Conservation (phyloP, 2,113 vertebrate genomes). For the Sorex araneus region DNA sequence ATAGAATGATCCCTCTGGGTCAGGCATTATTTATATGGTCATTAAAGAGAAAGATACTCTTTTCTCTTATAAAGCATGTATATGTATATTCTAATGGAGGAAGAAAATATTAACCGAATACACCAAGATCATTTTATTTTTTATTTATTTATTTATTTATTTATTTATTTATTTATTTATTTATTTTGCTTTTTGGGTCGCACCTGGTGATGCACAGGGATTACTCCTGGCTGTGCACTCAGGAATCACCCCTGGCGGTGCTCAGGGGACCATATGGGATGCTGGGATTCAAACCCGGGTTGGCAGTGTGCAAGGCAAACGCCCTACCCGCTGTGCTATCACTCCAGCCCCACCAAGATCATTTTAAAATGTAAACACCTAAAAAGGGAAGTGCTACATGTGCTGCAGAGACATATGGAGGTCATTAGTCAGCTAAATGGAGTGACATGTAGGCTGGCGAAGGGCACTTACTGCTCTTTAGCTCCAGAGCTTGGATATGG, state of each 20-base stretch:
- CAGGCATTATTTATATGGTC: not conserved
- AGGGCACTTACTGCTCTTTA: not conserved
- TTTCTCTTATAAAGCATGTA: not conserved
- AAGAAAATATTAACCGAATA: not conserved
- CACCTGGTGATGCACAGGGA: too few species aligned
- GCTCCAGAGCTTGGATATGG: not conserved
- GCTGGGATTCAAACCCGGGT: too few species aligned
- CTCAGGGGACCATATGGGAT: too few species aligned
- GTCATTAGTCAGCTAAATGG: not conserved
- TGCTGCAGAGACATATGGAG: not conserved
- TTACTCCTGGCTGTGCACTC: too few species aligned
- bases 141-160: too few species aligned
- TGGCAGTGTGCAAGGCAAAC: too few species aligned
- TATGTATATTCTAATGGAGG: not conserved
- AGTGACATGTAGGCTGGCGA: not conserved
- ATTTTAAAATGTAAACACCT: not conserved
- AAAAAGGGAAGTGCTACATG: not conserved
- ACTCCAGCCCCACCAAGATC: fast-evolving
- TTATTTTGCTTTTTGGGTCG: too few species aligned
- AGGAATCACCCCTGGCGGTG: too few species aligned
- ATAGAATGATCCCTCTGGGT: not conserved
- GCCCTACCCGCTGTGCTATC: too few species aligned
- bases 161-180: too few species aligned
- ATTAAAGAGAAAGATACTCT: not conserved
- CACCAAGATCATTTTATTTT: fast-evolving